phyloP scores from a whole-genome alignment of 1,140 invertebrate species.

The Pteromalus puparum region DNA sequence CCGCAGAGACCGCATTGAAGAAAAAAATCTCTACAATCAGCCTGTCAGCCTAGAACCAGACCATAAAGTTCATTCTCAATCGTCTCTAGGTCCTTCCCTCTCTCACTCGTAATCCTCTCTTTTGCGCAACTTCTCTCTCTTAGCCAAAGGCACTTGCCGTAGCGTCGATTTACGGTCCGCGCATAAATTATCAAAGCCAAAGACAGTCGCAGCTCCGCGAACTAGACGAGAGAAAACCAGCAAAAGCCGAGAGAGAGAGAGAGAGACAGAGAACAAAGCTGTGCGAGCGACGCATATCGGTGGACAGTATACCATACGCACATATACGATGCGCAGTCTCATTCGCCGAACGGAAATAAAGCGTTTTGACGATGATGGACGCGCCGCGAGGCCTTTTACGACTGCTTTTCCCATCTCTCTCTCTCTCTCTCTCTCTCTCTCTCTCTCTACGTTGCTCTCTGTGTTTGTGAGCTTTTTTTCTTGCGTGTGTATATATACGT shows the following conservation, averaged over 20 bases:
- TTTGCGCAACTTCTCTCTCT: neutral
- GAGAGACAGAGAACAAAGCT: neutral
- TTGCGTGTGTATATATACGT: neutral
- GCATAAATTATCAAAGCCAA: constrained; percentile 39
- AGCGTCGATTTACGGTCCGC: constrained; percentile 21
- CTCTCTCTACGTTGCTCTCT: too few relatives aligned
- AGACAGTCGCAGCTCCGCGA: constrained; percentile 11
- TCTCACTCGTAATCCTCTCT: neutral
- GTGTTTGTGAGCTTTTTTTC: neutral
- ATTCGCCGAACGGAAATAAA: constrained; percentile 43
- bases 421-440: neutral
- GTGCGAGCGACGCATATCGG: neutral
- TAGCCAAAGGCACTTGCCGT: neutral
- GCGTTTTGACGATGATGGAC: constrained; percentile 35
- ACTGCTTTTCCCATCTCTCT: constrained; percentile 16
- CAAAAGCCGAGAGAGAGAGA: too few relatives aligned
- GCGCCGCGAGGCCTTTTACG: constrained; percentile 35
- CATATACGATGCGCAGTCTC: neutral
- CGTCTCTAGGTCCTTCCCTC: neutral
- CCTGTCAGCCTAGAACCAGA: neutral
- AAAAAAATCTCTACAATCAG: neutral
- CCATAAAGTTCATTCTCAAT: constrained; percentile 19
- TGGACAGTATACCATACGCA: neutral
- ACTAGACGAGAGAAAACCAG: neutral
- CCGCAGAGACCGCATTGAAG: neutral